phyloP scores from a whole-genome alignment of 2,888 invertebrate genomes.

The Drosophila atripex region DNA sequence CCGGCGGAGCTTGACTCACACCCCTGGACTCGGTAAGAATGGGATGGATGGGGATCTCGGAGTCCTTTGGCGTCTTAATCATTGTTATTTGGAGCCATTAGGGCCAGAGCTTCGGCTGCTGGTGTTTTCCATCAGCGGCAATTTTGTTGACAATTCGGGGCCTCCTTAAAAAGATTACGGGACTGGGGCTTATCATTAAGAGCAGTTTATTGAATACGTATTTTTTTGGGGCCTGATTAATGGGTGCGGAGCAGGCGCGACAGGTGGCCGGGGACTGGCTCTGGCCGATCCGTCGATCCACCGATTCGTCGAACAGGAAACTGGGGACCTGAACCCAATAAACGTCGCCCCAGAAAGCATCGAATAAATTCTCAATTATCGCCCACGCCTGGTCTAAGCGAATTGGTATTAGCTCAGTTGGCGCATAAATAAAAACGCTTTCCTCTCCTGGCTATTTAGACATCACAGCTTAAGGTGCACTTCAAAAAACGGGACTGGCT shows the following conservation, averaged over 20 bases:
- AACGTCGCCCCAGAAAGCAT: slow-evolving; percentile 69
- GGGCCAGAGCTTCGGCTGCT: slow-evolving; percentile 65
- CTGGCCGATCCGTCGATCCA: background rate
- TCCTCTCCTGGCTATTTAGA: slow-evolving; percentile 61
- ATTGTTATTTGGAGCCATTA: slow-evolving; percentile 77
- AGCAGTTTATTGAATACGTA: slow-evolving; percentile 72
- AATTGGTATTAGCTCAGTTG: slow-evolving; percentile 62
- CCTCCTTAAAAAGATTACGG: slow-evolving; percentile 57
- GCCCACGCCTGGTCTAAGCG: slow-evolving; percentile 66
- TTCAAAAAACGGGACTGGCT: background rate
- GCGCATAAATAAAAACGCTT: slow-evolving; percentile 61
- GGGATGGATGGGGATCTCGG: slow-evolving; percentile 7
- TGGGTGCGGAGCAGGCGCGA: slow-evolving; percentile 56
- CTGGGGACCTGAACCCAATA: slow-evolving; percentile 61
- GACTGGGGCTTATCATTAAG: slow-evolving; percentile 64
- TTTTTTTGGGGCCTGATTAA: slow-evolving; percentile 66
- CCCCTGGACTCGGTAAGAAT: background rate
- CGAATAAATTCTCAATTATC: slow-evolving; percentile 76
- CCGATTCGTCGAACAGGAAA: slow-evolving; percentile 56
- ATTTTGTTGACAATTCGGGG: slow-evolving; percentile 74
- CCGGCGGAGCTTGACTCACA: slow-evolving; percentile 37
- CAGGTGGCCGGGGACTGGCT: slow-evolving; percentile 54
- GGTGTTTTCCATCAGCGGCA: slow-evolving; percentile 68
- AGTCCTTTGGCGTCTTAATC: slow-evolving; percentile 63
- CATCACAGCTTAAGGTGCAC: slow-evolving; percentile 51